Evolutionary conservation across 2,888 invertebrate species (phyloP).

Genomic region (Caenorhabditis sp.): DNA sequence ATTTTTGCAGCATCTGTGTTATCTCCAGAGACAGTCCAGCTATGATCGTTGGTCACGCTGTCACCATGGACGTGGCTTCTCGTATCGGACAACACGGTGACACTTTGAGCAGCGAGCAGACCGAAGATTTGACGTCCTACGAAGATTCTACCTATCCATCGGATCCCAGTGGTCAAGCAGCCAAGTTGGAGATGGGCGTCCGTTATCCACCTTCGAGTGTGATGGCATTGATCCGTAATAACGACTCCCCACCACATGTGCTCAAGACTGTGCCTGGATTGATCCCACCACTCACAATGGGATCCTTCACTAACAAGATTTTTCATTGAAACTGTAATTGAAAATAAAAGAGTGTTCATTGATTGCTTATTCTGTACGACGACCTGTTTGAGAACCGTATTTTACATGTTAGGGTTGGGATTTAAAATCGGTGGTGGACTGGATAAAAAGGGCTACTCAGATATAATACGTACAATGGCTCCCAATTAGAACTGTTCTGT

Average conservation of each 20-base stretch:
- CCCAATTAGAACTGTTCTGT: neutral
- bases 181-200: slow-evolving; percentile 62
- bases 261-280: slow-evolving; percentile 46
- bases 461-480: neutral
- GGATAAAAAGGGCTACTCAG: slow-evolving; percentile 3
- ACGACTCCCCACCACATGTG: slow-evolving; percentile 60
- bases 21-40: slow-evolving; percentile 40
- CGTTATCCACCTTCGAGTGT: slow-evolving; percentile 63
- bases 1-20: slow-evolving; percentile 55
- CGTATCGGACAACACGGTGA: slow-evolving; percentile 53
- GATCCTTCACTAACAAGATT: slow-evolving; percentile 44
- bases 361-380: neutral
- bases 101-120: slow-evolving; percentile 17
- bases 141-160: slow-evolving; percentile 44
- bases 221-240: slow-evolving; percentile 49
- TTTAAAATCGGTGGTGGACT: neutral
- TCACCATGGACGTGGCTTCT: slow-evolving; percentile 59
- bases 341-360: slow-evolving; percentile 18
- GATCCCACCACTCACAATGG: slow-evolving; percentile 59
- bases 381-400: slow-evolving; percentile 51
- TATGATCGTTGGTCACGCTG: slow-evolving; percentile 59
- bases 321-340: slow-evolving; percentile 1
- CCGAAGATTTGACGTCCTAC: slow-evolving; percentile 60
- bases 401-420: slow-evolving; percentile 31
- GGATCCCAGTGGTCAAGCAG: slow-evolving; percentile 43